Evolutionary conservation across 2,888 invertebrate genomes (phyloP), one percentile per base, ranked within the genome.

Genomic region (Agriopis aurantiaria): DNA sequence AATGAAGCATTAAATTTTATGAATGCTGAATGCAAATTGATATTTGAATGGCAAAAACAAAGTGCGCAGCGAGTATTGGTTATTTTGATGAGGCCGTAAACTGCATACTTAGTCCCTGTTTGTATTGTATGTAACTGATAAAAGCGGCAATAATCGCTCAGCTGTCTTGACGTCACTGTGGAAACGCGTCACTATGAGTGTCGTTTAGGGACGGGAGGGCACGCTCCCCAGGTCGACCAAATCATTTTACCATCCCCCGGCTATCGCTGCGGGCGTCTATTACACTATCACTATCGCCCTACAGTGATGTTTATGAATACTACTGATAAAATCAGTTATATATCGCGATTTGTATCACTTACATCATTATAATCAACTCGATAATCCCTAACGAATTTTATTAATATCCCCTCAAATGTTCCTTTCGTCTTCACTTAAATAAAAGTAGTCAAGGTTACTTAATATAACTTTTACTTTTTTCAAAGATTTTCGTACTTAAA

Each of bases 121-220:
- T 46, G 58, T 58, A 48, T 58, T 58, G 33, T 58, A 58, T 46
- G 33, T 58, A 46, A 86, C 43, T 6, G 77, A 72, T 76, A 53
- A 23, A 65, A 55, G 51, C 33, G 78, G 82, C 88, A 90, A 90
- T 87, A 87, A 64, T 68, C 70, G 69, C 69, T 72, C 75, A 77
- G 77, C 75, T 77, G 77, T 67, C 58, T 78, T 91, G 91, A 92
- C 92, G 92, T 93, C 91, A 91, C 82, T 71, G 71, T 79, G 77
- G 72, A 80, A 80, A 75, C 81, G 81, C 83, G 81, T 79, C 83
- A 85, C 83, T 79, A 75, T 78, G 78, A 83, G 85, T 88, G 90
- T 90, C 90, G 91, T 88, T 79, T 80, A 57, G 82, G 75, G 80
- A 77, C 75, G 70, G 75, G 71, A 77, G 74, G 77, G 71, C 69